Percentiles rank a stretch among this genome's conserved stretches.
Conservation (phyloP, 2,113 vertebrate genomes). For the Chloropsis hardwickii region DNA sequence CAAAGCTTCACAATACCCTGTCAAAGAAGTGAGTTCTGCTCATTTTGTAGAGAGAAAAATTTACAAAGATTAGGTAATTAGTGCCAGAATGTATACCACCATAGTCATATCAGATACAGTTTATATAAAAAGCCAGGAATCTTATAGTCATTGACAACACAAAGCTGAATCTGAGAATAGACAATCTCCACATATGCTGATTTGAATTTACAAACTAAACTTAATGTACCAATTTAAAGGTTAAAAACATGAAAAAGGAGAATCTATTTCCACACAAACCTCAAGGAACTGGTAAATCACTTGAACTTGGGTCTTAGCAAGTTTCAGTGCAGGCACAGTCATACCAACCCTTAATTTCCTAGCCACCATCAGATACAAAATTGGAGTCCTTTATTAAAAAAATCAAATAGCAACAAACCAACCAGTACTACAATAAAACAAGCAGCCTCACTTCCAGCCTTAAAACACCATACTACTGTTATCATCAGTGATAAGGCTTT, state of each 20-base stretch:
- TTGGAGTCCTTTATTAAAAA: background rate
- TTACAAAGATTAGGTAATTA: background rate
- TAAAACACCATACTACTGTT: background rate
- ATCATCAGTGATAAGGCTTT: background rate
- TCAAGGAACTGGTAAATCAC: background rate
- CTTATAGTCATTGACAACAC: background rate
- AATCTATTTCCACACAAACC: background rate
- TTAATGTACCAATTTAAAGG: background rate
- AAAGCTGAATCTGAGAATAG: background rate
- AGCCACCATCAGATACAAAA: background rate
- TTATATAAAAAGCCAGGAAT: background rate
- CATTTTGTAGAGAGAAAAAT: background rate
- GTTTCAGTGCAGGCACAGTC: background rate
- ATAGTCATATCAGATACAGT: background rate
- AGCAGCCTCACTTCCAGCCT: background rate
- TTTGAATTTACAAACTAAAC: background rate
- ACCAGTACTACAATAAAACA: background rate
- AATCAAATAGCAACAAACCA: background rate
- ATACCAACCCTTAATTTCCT: background rate
- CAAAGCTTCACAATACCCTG: background rate
- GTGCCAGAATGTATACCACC: background rate
- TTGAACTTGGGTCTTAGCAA: background rate
- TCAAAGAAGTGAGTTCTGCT: background rate
- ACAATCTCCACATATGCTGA: background rate
- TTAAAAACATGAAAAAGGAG: background rate